A percentile compares a stretch with the other conserved stretches of the same genome.
Evolutionary conservation across 2,113 vertebrate genomes (phyloP).

Genomic region (Menura novaehollandiae): DNA sequence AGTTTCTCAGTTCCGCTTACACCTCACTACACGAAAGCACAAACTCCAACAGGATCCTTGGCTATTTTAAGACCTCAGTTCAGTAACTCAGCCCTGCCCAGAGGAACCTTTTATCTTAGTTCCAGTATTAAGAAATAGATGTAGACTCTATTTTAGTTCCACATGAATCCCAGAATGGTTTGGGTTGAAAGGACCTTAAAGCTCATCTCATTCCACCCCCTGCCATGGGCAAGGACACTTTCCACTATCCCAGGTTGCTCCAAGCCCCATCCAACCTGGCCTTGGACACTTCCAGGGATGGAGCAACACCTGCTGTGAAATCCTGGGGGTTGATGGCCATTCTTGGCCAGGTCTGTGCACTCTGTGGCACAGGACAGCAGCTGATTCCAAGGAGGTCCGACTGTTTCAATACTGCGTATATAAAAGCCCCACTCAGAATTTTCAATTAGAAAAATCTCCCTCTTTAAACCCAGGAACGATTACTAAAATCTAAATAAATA

Average conservation of each 20-base stretch:
- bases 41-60: neutral
- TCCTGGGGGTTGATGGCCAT: neutral
- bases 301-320: accelerated
- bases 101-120: neutral
- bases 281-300: neutral
- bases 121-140: neutral
- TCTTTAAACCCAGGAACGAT: neutral
- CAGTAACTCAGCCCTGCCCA: neutral
- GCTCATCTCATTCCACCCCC: neutral
- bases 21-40: neutral
- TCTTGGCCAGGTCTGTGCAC: neutral
- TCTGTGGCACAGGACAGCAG: neutral
- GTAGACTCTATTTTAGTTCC: neutral
- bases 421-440: neutral
- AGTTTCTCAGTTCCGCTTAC: neutral
- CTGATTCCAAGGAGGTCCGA: neutral
- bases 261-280: neutral
- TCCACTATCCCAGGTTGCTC: accelerated
- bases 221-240: neutral
- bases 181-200: neutral
- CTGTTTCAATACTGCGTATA: neutral
- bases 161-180: neutral
- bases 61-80: neutral
- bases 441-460: neutral
- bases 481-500: neutral